Conservation (phyloP, 2,888 invertebrate genomes). For the Argyresthia albistria region DNA sequence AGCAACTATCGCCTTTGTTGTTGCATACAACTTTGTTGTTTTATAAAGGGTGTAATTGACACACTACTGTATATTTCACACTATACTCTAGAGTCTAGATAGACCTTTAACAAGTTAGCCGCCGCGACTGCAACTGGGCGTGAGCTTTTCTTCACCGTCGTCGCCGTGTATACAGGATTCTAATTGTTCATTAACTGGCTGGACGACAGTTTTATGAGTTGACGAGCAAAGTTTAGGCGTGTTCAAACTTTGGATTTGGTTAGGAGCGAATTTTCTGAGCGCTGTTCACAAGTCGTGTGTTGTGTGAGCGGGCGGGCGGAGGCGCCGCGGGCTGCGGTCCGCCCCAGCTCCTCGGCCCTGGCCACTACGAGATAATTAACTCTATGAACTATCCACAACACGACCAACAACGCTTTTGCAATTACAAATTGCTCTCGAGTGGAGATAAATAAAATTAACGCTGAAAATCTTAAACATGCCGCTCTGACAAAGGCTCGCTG, state of each 20-base stretch:
- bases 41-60: conserved; percentile 47
- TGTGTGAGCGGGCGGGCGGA: conserved; percentile 21
- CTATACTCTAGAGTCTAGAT: too few species aligned
- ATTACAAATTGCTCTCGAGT: conserved; percentile 52
- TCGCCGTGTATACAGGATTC: conserved; percentile 17
- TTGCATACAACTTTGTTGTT: conserved; percentile 36
- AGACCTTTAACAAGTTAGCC: neutral
- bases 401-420: conserved; percentile 16
- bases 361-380: conserved; percentile 58
- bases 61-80: conserved; percentile 3
- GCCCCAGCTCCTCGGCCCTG: conserved; percentile 33
- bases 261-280: conserved; percentile 49
- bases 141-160: neutral
- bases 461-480: conserved; percentile 1
- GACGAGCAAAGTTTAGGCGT: conserved; percentile 57
- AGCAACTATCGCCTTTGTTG: conserved; percentile 46
- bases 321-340: conserved; percentile 40
- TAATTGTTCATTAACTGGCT: conserved; percentile 31
- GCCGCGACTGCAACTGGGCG: neutral
- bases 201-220: conserved; percentile 64
- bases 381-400: conserved; percentile 53
- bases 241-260: conserved; percentile 63
- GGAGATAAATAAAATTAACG: conserved; percentile 34
- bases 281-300: conserved; percentile 18
- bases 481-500: neutral